These are phyloP conservation scores for Acyrthosiphon pisum DNA, from an alignment of 1,140 invertebrate genomes.

Conservation along the genomic window DNA sequence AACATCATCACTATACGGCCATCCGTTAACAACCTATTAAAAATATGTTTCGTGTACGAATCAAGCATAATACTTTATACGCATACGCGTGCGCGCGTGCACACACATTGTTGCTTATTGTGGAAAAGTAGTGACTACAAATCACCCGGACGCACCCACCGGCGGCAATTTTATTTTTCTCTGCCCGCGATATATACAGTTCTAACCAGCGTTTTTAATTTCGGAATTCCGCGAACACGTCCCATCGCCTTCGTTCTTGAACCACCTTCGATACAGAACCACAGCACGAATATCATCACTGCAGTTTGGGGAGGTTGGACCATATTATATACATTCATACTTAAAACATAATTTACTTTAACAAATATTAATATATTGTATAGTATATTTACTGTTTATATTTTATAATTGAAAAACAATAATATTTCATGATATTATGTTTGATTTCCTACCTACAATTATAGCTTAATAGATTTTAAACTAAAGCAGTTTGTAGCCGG, in stretches of 20 bases:
- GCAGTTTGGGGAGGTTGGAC: background rate
- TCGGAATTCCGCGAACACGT: conserved; percentile 12
- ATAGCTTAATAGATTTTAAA: background rate
- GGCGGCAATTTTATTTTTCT: background rate
- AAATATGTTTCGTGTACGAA: conserved; percentile 42
- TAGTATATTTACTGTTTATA: background rate
- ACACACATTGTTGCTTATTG: conserved; percentile 22
- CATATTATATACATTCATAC: background rate
- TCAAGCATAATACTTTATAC: background rate
- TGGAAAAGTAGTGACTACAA: conserved; percentile 34
- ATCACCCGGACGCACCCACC: conserved; percentile 29
- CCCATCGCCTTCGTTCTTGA: background rate
- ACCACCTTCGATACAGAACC: background rate
- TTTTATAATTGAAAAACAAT: background rate
- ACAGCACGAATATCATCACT: background rate
- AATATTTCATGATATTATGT: background rate
- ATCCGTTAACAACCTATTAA: conserved; percentile 53
- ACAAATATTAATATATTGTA: no score
- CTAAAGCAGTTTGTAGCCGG: background rate
- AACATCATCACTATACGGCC: conserved; percentile 43
- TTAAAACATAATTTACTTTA: background rate
- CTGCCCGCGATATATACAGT: background rate
- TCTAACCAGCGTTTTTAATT: no score
- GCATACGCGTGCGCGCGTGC: background rate
- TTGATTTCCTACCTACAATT: background rate